Base-by-base conservation (phyloP, 2,113 vertebrate genomes). In the Capreolus pygargus region DNA sequence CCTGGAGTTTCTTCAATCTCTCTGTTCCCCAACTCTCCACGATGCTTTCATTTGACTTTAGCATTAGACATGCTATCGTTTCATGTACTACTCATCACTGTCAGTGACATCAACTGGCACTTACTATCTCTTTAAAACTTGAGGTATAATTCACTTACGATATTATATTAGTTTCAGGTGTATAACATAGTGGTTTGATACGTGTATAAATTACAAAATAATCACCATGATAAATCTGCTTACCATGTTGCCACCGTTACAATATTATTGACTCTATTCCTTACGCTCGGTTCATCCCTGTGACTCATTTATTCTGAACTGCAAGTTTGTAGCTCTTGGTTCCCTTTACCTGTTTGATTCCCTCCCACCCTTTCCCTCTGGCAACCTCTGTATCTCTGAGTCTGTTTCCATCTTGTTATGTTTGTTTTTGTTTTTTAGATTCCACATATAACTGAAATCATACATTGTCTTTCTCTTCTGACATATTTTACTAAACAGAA, bases 61-160 rank as follows among this genome's bases (percentile, higher is more conserved):
- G 17, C 36, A 1, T 47, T 47, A 25, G 82, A 27, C 6, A 10
- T 7, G 55, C 9, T 43, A 0, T 9, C 1, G 1, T 36, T 47
- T 15, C 27, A 3, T 2, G 4, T 1, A 6, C n/a, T 82, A 3
- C 7, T 43, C 11, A 0, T n/a, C 55, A 2, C 33, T 5, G 2
- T 33, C 8, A 25, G 15, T 28, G 43, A 27, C 7, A 0, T 19
- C 70, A 76, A 2, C 86, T 33, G 27, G 11, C 36, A 11, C 7
- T 74, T 70, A 14, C n/a, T 7, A 0, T 58, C 39, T 36, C 23
- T 83, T 23, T n/a, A 54, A 36, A 83, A 39, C 23, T 27, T 27
- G 33, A 55, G 52, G 52, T 55, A 15, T 83, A 15, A 55, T 83
- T 83, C 33, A 27, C 52, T 55, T 83, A 36, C 0, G 16, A 55